phyloP scores from a whole-genome alignment of 35 echinoderm and acorn worm genomes.

The Hemicentrotus pulcherrimus region DNA sequence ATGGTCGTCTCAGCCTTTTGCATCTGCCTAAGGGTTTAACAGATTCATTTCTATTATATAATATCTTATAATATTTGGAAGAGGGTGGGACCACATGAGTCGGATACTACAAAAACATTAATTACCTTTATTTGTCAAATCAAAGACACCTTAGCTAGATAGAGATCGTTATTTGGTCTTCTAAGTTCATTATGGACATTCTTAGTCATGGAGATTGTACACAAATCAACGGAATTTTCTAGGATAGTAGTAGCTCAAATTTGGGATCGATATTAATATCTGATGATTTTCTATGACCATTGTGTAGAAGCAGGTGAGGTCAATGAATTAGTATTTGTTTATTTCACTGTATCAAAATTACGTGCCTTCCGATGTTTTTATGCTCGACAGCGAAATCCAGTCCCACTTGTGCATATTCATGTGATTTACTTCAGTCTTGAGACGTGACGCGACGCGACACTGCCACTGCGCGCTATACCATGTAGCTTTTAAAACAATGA shows the following conservation, averaged over 20 bases:
- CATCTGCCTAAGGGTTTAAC: too few relatives aligned
- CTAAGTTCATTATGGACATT: background rate
- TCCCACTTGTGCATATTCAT: background rate
- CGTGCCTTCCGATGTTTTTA: background rate
- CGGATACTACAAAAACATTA: too few relatives aligned
- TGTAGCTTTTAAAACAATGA: too few relatives aligned
- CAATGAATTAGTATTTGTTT: background rate
- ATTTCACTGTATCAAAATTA: background rate
- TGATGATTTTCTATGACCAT: background rate
- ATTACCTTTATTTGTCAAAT: too few relatives aligned
- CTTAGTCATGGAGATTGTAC: background rate
- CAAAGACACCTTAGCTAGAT: too few relatives aligned
- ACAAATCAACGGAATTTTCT: background rate
- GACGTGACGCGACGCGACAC: too few relatives aligned
- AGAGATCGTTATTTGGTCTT: too few relatives aligned
- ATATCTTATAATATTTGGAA: too few relatives aligned
- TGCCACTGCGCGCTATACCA: too few relatives aligned
- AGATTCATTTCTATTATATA: too few relatives aligned
- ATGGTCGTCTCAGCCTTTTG: too few relatives aligned
- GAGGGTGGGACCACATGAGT: too few relatives aligned
- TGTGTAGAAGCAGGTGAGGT: background rate
- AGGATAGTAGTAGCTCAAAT: background rate
- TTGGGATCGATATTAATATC: background rate
- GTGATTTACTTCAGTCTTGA: background rate
- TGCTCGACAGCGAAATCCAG: background rate